Base-by-base conservation (phyloP, 2,888 invertebrate species). In the Empis livida region DNA sequence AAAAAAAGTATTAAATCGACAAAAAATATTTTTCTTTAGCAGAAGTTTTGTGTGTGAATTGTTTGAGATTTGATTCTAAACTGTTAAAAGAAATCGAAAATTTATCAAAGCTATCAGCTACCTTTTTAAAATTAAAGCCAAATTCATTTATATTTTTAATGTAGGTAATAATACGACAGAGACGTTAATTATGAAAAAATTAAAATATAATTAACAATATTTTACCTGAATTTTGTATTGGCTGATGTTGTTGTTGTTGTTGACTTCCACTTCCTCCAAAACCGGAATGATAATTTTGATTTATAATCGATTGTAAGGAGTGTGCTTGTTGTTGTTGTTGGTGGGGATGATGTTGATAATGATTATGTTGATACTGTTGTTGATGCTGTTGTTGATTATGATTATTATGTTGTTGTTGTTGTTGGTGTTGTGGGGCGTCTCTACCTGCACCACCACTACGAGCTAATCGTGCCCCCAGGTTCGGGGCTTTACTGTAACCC, bases 391-490 rank as follows among this genome's bases (percentile, higher is more conserved):
- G 40, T n/a, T 40, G 5, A 30, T 17, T 31, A 20, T 31, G 20
- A 16, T 40, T 15, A 17, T 17, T 14, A 15, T 31, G 40, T 16
- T 39, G 31, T 40, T 47, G 40, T 11, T 59, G 58, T 27, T 57
- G 59, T 16, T 60, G 61, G 30, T 59, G 61, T 42, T 57, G 55
- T 48, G 50, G 46, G 51, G 51, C 54, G 51, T 57, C 55, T 51
- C 53, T 55, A 54, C 57, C 57, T 54, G 56, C 58, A 57, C 61
- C 58, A 58, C 59, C 58, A 56, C 56, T 57, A 53, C 60, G 58
- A 48, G 59, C 58, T 55, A 61, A 59, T 53, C 65, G 62, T 59
- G 65, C 64, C 62, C 64, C 65, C 64, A 64, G 63, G 58, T 63
- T 61, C 58, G 63, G 59, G 60, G 62, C 60, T 59, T 61, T 62